phyloP scores from a whole-genome alignment of 2,888 invertebrate genomes.

The Plagodis dolabraria region DNA sequence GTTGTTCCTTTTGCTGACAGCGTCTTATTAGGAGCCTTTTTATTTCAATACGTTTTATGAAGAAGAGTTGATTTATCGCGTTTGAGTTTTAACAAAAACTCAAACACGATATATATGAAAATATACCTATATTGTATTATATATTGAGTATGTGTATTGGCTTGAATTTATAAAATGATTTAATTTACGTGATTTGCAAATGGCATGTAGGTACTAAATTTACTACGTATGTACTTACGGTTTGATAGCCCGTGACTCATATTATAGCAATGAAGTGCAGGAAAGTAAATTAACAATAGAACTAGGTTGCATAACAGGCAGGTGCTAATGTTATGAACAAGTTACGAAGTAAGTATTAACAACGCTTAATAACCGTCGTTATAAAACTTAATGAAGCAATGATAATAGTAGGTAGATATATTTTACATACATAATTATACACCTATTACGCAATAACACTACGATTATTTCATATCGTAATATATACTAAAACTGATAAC shows the following conservation, averaged over 20 bases:
- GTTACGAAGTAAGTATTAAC: background rate
- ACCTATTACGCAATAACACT: background rate
- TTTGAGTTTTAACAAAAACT: constrained; percentile 17
- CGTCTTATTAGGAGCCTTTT: constrained; percentile 55
- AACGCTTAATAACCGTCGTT: background rate
- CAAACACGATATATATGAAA: constrained; percentile 3
- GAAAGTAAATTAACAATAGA: constrained; percentile 4
- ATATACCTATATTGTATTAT: no score
- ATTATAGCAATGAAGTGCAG: constrained; percentile 4
- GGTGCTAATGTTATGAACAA: constrained; percentile 12
- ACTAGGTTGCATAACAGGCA: constrained; percentile 18
- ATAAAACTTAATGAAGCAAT: constrained; percentile 4
- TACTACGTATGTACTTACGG: background rate
- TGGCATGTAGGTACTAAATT: constrained; percentile 18
- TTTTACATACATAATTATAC: background rate
- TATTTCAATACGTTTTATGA: constrained; percentile 38
- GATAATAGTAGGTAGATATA: background rate
- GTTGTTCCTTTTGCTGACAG: constrained; percentile 69
- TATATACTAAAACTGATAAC: background rate
- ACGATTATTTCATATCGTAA: background rate
- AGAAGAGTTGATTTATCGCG: constrained; percentile 13
- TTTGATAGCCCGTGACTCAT: constrained; percentile 12
- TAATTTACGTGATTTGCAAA: constrained; percentile 7
- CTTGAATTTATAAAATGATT: constrained; percentile 20
- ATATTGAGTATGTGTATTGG: background rate